These are phyloP conservation scores for Pelagia noctiluca DNA, from an alignment of 30 jellyfish, hydroid and myxozoan species.

Conservation along the genomic window DNA sequence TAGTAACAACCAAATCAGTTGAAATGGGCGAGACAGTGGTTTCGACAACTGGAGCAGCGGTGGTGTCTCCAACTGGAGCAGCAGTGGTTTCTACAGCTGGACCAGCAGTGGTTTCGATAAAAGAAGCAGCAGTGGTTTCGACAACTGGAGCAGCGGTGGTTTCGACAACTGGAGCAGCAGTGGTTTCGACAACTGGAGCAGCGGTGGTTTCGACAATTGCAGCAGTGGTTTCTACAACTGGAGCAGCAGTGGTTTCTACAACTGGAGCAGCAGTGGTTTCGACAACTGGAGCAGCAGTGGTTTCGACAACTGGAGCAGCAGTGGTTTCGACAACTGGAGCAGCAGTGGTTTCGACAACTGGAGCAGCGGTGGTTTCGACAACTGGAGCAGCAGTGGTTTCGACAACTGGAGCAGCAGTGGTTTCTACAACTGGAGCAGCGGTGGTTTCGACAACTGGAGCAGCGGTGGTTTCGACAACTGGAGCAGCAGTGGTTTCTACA, in stretches of 20 bases:
- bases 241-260: conserved; percentile 43
- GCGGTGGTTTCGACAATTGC: conserved; percentile 11
- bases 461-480: conserved; percentile 18
- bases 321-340: conserved; percentile 11
- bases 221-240: conserved; percentile 22
- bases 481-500: conserved; percentile 31
- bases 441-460: conserved; percentile 36
- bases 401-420: conserved; percentile 26
- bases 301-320: conserved; percentile 14
- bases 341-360: conserved; percentile 21
- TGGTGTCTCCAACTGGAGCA: conserved; percentile 40
- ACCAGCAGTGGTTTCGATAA: conserved; percentile 32
- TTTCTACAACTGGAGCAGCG: conserved; percentile 17
- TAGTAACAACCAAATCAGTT: background rate
- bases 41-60: conserved; percentile 12
- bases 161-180: conserved; percentile 59
- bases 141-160: conserved; percentile 58
- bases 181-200: conserved; percentile 32
- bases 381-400: conserved; percentile 15
- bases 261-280: conserved; percentile 36
- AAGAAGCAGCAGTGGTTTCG: conserved; percentile 23
- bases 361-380: conserved; percentile 28
- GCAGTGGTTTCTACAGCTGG: conserved; percentile 40
- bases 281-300: conserved; percentile 13
- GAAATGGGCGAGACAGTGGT: no score